Conservation (phyloP, 2,888 invertebrate species). For the Chaetoderma sp. region DNA sequence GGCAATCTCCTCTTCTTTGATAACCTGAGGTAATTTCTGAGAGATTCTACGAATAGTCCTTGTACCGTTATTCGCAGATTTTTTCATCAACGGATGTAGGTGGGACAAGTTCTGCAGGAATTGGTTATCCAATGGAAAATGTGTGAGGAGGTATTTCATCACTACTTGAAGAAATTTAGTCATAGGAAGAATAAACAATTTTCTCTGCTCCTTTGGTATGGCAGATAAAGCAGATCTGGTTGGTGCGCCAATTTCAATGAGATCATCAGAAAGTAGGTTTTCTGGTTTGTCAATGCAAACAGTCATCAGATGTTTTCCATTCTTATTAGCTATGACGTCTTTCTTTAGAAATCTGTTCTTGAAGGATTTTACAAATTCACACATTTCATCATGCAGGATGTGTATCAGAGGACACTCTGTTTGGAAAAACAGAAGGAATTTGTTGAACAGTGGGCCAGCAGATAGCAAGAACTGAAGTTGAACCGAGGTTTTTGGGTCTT, state of each 20-base stretch:
- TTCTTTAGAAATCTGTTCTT: neutral
- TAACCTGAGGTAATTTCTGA: too few relatives aligned
- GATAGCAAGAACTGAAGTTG: neutral
- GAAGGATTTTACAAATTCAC: neutral
- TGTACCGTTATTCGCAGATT: too few relatives aligned
- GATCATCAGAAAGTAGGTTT: neutral
- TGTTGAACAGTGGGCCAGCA: neutral
- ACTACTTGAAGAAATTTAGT: neutral
- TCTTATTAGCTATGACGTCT: neutral
- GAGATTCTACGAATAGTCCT: too few relatives aligned
- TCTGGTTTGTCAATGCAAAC: neutral
- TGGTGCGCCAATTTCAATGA: neutral
- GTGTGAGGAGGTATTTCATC: neutral
- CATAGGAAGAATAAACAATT: neutral
- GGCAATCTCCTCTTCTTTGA: too few relatives aligned
- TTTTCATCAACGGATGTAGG: too few relatives aligned
- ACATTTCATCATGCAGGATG: neutral
- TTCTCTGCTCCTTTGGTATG: neutral
- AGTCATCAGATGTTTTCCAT: neutral
- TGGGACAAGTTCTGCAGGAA: neutral
- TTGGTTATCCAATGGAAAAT: slow-evolving; percentile 5
- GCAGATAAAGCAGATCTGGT: neutral
- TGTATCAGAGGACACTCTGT: neutral
- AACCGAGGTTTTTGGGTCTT: too few relatives aligned
- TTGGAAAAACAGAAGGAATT: neutral